These are phyloP conservation scores for Drosophila eohydei DNA, from an alignment of 2,888 invertebrate species.

Conservation along the genomic window DNA sequence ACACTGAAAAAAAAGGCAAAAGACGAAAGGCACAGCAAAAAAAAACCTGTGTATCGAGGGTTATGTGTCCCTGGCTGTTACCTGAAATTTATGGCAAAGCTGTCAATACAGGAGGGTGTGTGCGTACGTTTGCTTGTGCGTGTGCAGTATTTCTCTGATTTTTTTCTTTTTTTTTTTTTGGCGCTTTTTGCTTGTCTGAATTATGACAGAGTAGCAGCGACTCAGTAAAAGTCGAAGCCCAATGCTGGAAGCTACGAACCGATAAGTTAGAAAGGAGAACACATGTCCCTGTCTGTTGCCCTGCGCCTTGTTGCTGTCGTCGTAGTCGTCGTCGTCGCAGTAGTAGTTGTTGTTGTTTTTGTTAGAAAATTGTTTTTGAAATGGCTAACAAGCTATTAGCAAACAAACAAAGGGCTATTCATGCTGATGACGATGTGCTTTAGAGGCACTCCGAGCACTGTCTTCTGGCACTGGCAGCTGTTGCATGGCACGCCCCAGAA, in stretches of 20 bases:
- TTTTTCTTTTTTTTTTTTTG: constrained; percentile 3
- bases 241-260: constrained; percentile 15
- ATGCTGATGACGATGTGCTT: constrained; percentile 56
- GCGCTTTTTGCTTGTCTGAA: constrained; percentile 50
- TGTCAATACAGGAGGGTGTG: constrained; percentile 60
- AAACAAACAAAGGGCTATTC: constrained; percentile 68
- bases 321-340: constrained; percentile 6
- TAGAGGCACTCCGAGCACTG: constrained; percentile 5
- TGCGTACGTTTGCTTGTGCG: constrained; percentile 12
- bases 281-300: constrained; percentile 50
- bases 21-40: neutral
- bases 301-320: constrained; percentile 37
- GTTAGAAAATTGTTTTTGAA: constrained; percentile 74
- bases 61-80: constrained; percentile 43
- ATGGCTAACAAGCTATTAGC: constrained; percentile 80
- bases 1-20: neutral
- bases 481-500: constrained; percentile 33
- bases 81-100: constrained; percentile 71
- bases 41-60: constrained; percentile 13
- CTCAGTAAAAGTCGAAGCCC: constrained; percentile 28
- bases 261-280: constrained; percentile 43
- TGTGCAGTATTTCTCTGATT: neutral
- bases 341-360: constrained; percentile 23
- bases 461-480: constrained; percentile 42
- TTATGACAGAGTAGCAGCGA: constrained; percentile 51